Conservation (phyloP, 2,888 invertebrate species). For the Microctonus brassicae region DNA sequence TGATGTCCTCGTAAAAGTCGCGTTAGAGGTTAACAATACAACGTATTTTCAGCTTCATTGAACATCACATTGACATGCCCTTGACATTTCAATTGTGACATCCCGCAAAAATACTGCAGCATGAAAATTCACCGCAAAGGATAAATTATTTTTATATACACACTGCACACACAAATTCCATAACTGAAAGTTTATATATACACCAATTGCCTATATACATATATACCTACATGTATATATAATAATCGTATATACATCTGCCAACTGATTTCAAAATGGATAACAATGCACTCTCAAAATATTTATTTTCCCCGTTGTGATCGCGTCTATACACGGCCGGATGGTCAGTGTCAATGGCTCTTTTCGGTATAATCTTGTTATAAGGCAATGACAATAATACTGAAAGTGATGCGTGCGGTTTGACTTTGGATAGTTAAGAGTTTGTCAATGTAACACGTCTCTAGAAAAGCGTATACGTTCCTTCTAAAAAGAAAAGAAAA, state of each 20-base stretch:
- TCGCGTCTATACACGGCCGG: constrained; percentile 44
- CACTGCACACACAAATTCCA: constrained; percentile 17
- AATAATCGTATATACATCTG: constrained; percentile 25
- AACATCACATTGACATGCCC: constrained; percentile 53
- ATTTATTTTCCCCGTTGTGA: constrained; percentile 61
- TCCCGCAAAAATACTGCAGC: constrained; percentile 8
- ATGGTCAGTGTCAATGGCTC: constrained; percentile 55
- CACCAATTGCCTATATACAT: neutral
- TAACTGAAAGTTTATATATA: neutral
- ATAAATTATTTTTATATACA: constrained; percentile 30
- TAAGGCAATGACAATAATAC: constrained; percentile 50
- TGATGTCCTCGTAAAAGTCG: constrained; percentile 60
- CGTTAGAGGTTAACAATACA: constrained; percentile 49
- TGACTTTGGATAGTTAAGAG: constrained; percentile 59
- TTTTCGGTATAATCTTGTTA: constrained; percentile 57
- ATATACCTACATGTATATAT: neutral
- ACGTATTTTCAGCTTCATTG: constrained; percentile 46
- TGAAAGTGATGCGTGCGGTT: constrained; percentile 47
- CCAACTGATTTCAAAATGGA: constrained; percentile 28
- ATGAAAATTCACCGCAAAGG: constrained; percentile 20
- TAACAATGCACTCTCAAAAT: constrained; percentile 64
- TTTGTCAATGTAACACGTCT: constrained; percentile 20
- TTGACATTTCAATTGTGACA: constrained; percentile 31
- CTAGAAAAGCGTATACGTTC: constrained; percentile 16
- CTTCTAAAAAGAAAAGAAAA: constrained; percentile 26